phyloP scores from a whole-genome alignment of 1,140 invertebrate genomes.

The Caenorhabditis briggsae region DNA sequence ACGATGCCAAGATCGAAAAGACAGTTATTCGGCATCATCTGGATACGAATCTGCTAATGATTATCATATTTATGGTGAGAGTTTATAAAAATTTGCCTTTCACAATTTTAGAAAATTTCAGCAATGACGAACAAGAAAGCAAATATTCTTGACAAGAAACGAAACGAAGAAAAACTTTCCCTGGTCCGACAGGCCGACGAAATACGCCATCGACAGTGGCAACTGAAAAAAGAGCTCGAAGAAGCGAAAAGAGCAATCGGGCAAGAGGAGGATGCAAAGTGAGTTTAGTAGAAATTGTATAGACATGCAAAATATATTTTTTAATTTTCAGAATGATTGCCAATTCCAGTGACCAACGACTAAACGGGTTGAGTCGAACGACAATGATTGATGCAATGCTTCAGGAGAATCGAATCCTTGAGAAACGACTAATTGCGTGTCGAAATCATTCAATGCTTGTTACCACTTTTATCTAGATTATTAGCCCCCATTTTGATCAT shows the following conservation, averaged over 20 bases:
- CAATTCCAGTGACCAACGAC: constrained; percentile 17
- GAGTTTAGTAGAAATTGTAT: neutral
- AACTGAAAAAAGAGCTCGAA: constrained; percentile 42
- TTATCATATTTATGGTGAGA: constrained; percentile 50
- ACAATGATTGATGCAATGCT: constrained; percentile 44
- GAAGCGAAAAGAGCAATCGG: constrained; percentile 47
- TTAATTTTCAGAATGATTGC: constrained; percentile 44
- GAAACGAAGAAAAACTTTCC: constrained; percentile 40
- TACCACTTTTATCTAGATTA: constrained; percentile 59
- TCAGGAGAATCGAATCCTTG: constrained; percentile 62
- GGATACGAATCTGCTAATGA: constrained; percentile 59
- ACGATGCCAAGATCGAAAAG: constrained; percentile 55
- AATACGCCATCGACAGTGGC: constrained; percentile 42
- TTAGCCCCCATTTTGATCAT: neutral
- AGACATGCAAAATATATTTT: no score
- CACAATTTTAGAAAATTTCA: neutral
- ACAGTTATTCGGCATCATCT: constrained; percentile 63
- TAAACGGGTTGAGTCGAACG: constrained; percentile 50
- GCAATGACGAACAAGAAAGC: constrained; percentile 37
- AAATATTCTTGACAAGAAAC: constrained; percentile 37
- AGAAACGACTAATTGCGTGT: constrained; percentile 61
- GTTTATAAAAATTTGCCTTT: neutral
- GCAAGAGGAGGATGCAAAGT: constrained; percentile 55
- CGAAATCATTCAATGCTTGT: constrained; percentile 64
- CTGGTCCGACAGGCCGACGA: constrained; percentile 37